phyloP scores from a whole-genome alignment of 2,113 vertebrate species.

The Sebastes fasciatus region DNA sequence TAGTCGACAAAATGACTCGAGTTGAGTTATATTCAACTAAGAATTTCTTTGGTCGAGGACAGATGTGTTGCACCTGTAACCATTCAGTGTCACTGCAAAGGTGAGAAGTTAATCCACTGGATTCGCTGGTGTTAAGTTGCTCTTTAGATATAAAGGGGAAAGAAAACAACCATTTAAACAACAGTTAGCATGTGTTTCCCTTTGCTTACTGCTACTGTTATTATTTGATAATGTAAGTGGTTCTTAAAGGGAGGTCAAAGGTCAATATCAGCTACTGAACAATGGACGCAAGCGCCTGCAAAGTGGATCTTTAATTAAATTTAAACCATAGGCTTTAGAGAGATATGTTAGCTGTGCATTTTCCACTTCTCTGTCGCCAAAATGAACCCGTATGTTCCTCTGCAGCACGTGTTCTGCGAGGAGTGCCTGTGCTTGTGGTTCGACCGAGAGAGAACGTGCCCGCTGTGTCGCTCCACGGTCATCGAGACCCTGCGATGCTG shows the following conservation, averaged over 20 bases:
- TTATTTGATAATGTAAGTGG: not conserved
- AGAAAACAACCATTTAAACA: not conserved
- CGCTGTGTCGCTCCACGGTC: conserved; percentile 91
- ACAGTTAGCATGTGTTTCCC: too few species aligned
- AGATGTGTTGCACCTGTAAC: not conserved
- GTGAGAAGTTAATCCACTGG: not conserved
- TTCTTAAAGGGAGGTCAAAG: not conserved
- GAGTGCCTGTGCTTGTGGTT: conserved; percentile 98
- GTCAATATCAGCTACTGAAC: too few species aligned
- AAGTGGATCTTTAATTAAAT: not conserved
- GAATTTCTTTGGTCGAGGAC: not conserved
- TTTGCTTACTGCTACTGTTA: not conserved
- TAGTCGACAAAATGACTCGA: too few species aligned
- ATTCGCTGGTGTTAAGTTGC: not conserved
- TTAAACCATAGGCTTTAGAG: not conserved
- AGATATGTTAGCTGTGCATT: not conserved
- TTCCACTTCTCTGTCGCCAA: not conserved
- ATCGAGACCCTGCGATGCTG: conserved; percentile 93
- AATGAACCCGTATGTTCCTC: conserved; percentile 30
- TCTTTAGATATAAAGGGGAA: not conserved
- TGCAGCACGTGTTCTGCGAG: conserved; percentile 96
- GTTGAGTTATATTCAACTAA: too few species aligned
- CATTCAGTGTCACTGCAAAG: not conserved
- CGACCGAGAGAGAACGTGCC: conserved; percentile 94
- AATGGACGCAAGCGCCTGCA: not conserved